phyloP scores from a whole-genome alignment of 2,888 invertebrate species.

The Pinctada fucata region DNA sequence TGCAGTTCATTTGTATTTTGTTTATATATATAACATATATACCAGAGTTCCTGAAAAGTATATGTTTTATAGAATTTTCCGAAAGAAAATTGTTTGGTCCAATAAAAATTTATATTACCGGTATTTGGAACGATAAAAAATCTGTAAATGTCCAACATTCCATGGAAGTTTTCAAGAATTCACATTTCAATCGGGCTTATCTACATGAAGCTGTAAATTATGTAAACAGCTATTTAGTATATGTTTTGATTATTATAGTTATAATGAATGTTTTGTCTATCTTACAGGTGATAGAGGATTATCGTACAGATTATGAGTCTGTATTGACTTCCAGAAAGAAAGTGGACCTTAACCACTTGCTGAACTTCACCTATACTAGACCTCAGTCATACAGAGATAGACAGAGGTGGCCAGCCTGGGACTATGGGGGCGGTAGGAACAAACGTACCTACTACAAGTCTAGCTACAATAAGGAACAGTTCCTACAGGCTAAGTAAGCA shows the following conservation, averaged over 20 bases:
- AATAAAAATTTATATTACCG: no score
- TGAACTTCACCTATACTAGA: conserved; percentile 91
- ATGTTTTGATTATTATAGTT: background rate
- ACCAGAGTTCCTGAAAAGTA: no score
- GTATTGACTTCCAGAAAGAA: conserved; percentile 85
- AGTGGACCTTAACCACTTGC: conserved; percentile 94
- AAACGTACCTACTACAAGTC: conserved; percentile 47
- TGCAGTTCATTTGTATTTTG: no score
- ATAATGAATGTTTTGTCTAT: conserved; percentile 7
- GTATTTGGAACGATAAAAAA: no score
- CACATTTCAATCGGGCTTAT: no score
- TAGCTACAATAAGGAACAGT: conserved; percentile 94
- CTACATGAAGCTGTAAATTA: no score
- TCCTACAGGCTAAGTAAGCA: conserved; percentile 93
- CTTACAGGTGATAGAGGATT: conserved; percentile 62
- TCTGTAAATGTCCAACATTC: no score
- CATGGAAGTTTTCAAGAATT: no score
- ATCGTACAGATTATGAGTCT: conserved; percentile 85
- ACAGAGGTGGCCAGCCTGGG: conserved; percentile 29
- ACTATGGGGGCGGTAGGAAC: conserved; percentile 42
- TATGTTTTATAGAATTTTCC: no score
- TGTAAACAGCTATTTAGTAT: no score
- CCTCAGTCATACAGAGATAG: conserved; percentile 76
- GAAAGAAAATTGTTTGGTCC: no score
- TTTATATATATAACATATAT: no score